Percentiles rank a stretch among this genome's conserved stretches.
These are phyloP conservation scores for Pipa parva DNA, from an alignment of 2,113 vertebrate genomes.

Conservation along the genomic window DNA sequence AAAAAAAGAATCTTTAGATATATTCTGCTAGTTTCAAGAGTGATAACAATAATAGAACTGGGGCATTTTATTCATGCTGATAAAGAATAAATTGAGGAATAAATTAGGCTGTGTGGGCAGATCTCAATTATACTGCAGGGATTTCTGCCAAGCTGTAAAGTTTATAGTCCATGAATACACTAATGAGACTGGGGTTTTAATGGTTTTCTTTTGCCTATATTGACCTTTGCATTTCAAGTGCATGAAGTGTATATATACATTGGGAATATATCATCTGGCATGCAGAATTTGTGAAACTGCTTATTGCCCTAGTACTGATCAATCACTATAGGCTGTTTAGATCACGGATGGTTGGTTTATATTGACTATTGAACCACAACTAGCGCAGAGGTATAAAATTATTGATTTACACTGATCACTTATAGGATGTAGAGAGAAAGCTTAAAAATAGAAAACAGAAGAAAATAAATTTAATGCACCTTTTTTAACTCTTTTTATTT, in stretches of 20 bases:
- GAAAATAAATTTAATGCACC: too few relatives aligned
- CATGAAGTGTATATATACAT: constrained; percentile 25
- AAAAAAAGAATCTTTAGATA: neutral
- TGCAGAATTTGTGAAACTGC: too few relatives aligned
- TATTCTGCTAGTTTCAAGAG: constrained; percentile 9
- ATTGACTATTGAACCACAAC: too few relatives aligned
- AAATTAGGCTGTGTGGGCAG: constrained; percentile 41
- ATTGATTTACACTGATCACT: too few relatives aligned
- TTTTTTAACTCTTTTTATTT: too few relatives aligned
- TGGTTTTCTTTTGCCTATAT: constrained; percentile 39
- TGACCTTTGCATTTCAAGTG: constrained; percentile 30
- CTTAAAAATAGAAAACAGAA: too few relatives aligned
- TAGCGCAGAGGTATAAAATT: too few relatives aligned
- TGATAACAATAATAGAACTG: constrained; percentile 22
- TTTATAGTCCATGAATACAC: constrained; percentile 38
- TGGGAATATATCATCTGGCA: too few relatives aligned
- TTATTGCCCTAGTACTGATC: too few relatives aligned
- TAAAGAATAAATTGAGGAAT: constrained; percentile 40
- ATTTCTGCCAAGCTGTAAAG: constrained; percentile 40
- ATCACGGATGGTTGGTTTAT: too few relatives aligned
- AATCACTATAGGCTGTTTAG: too few relatives aligned
- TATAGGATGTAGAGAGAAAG: too few relatives aligned
- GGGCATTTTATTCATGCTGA: constrained; percentile 30
- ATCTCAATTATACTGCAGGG: constrained; percentile 41
- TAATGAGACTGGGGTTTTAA: constrained; percentile 37